Percentiles rank a stretch among this genome's conserved stretches.
These are phyloP conservation scores for Nerophis ophidion DNA, from an alignment of 2,113 vertebrate species.

Conservation along the genomic window DNA sequence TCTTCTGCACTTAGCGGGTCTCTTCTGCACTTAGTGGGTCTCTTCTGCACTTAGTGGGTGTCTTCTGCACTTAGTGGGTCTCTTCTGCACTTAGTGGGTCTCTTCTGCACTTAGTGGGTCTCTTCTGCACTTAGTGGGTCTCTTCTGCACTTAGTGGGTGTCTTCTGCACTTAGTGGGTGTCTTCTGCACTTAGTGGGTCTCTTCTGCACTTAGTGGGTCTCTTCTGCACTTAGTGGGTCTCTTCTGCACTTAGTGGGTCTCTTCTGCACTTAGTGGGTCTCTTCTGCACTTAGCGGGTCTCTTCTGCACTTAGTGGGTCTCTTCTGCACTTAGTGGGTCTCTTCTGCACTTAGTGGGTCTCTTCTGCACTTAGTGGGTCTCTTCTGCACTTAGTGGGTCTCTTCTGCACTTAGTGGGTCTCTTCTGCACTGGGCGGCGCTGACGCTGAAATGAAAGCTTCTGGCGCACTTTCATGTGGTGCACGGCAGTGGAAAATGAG, in stretches of 20 bases:
- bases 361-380: background rate
- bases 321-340: background rate
- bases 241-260: background rate
- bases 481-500: slow-evolving; percentile 57
- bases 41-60: no score
- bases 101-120: background rate
- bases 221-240: background rate
- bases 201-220: background rate
- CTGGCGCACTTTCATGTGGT: slow-evolving; percentile 54
- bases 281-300: background rate
- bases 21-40: background rate
- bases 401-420: no score
- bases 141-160: no score
- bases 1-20: background rate
- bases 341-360: background rate
- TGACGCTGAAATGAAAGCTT: slow-evolving; percentile 37
- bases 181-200: background rate
- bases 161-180: slow-evolving; percentile 1
- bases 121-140: background rate
- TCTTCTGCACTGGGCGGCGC: slow-evolving; percentile 19
- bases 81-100: background rate
- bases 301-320: background rate
- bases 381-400: background rate
- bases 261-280: background rate
- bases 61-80: background rate